Percentiles rank a stretch among this genome's conserved stretches.
phyloP scores from a whole-genome alignment of 1,140 invertebrate genomes.

The Pemphigus obesinymphae region DNA sequence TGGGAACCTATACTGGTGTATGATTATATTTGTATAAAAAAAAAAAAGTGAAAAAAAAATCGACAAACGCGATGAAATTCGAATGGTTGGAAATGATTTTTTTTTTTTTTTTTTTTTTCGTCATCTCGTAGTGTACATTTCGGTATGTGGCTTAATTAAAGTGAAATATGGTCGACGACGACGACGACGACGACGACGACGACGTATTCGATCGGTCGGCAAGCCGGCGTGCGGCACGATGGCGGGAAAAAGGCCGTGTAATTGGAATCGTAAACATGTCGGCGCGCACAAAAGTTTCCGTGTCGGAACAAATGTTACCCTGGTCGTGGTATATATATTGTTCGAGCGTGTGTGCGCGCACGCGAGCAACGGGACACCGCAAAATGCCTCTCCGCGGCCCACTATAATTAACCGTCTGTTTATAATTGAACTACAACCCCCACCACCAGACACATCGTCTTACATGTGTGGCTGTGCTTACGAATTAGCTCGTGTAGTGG shows the following conservation, averaged over 20 bases:
- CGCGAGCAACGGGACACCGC: too few species aligned
- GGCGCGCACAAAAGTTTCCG: background rate
- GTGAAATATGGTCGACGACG: too few species aligned
- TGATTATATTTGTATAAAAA: too few species aligned
- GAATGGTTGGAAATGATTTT: too few species aligned
- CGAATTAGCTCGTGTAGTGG: background rate
- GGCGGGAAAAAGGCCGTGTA: conserved; percentile 6
- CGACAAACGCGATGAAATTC: too few species aligned
- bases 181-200: background rate
- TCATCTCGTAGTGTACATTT: too few species aligned
- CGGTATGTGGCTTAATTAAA: too few species aligned
- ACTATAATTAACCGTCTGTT: conserved; percentile 27
- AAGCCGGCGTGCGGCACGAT: too few species aligned
- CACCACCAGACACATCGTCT: background rate
- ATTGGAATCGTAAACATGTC: conserved; percentile 31
- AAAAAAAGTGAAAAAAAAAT: too few species aligned
- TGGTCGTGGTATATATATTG: background rate
- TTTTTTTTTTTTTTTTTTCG: too few species aligned
- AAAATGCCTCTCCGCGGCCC: background rate
- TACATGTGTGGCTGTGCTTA: background rate
- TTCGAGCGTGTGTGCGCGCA: too few species aligned
- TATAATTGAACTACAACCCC: background rate
- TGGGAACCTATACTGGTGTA: too few species aligned
- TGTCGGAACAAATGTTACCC: conserved; percentile 22
- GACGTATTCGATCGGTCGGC: background rate